Evolutionary conservation across 30 jellyfish, hydroid and myxozoan genomes (phyloP).

Genomic region (Mastigias papua): DNA sequence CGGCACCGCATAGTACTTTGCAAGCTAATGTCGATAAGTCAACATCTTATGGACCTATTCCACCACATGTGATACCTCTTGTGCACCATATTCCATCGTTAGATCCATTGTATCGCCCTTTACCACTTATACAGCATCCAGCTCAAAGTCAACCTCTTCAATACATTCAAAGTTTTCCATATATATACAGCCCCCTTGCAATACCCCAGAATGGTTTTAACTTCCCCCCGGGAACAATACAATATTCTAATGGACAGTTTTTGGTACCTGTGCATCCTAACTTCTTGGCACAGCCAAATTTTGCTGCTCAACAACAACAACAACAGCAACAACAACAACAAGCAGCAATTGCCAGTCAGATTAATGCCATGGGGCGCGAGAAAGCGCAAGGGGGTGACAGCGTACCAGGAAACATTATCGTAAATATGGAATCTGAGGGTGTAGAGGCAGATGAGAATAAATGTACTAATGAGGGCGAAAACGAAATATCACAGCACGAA

Average conservation of each 20-base stretch:
- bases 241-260: slow-evolving; percentile 68
- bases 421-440: not conserved
- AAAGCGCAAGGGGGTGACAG: not conserved
- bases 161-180: slow-evolving; percentile 62
- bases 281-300: slow-evolving; percentile 51
- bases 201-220: slow-evolving; percentile 59
- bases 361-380: not conserved
- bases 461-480: not conserved
- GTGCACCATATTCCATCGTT: slow-evolving; percentile 63
- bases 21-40: slow-evolving; percentile 26
- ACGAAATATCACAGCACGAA: not conserved
- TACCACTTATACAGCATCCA: slow-evolving; percentile 5
- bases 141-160: slow-evolving; percentile 40
- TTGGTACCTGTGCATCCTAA: slow-evolving; percentile 69
- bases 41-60: slow-evolving; percentile 35
- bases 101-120: slow-evolving; percentile 54
- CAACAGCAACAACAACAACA: slow-evolving; percentile 36
- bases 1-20: not conserved
- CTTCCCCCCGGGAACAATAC: slow-evolving; percentile 71
- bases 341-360: slow-evolving; percentile 3
- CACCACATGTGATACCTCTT: slow-evolving; percentile 79
- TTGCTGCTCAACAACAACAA: too few species aligned
- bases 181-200: slow-evolving; percentile 59
- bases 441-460: not conserved
- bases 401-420: not conserved